Evolutionary conservation across 2,797 vertebrate species (phyloP).

Genomic region (Poeciliopsis turneri): DNA sequence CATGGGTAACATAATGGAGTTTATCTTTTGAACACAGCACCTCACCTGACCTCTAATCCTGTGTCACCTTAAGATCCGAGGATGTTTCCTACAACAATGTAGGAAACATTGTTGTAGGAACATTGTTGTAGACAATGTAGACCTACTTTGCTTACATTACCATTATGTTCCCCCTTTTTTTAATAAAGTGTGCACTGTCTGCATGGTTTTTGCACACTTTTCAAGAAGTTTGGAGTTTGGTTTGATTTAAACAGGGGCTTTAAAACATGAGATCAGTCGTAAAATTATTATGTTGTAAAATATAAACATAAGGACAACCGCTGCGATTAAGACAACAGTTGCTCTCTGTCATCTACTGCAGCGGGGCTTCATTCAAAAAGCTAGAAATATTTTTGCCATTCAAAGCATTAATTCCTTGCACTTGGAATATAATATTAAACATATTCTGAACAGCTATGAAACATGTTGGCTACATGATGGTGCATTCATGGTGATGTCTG

Average conservation of each 20-base stretch:
- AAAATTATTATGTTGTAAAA: background rate
- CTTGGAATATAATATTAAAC: background rate
- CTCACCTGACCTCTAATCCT: conserved; percentile 2
- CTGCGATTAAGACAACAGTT: background rate
- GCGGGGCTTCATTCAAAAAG: background rate
- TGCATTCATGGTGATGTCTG: background rate
- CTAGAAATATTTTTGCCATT: too few species aligned
- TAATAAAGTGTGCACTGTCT: background rate
- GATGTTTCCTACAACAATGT: background rate
- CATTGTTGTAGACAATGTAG: too few species aligned
- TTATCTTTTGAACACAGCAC: conserved; percentile 23
- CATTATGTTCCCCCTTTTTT: background rate
- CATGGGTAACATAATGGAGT: conserved; percentile 11
- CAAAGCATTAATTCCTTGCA: background rate
- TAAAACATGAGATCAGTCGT: background rate
- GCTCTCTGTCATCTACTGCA: background rate
- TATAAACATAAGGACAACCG: background rate
- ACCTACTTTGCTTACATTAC: background rate
- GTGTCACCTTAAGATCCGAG: background rate
- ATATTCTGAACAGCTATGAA: background rate
- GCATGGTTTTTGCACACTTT: background rate
- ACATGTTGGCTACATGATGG: background rate
- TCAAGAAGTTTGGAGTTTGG: background rate
- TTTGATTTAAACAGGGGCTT: background rate
- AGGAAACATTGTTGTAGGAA: too few species aligned